phyloP scores from a whole-genome alignment of 2,113 vertebrate genomes.

The Actenoides hombroni region DNA sequence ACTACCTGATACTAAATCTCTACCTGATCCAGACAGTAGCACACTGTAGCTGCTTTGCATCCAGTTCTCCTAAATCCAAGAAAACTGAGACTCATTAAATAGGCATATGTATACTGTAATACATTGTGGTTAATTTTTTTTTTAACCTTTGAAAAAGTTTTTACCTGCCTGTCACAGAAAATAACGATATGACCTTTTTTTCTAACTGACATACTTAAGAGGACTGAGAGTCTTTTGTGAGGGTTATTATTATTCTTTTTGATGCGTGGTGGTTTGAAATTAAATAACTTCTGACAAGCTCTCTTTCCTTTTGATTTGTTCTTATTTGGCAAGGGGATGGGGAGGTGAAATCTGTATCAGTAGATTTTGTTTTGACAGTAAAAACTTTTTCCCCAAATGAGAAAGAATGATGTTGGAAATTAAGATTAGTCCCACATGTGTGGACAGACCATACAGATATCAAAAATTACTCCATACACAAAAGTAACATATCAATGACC shows the following conservation, averaged over 20 bases:
- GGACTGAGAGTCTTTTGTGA: background rate
- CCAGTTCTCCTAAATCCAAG: background rate
- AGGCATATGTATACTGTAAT: background rate
- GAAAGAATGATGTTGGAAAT: conserved; percentile 5
- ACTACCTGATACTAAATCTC: background rate
- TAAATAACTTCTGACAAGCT: background rate
- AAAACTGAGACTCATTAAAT: background rate
- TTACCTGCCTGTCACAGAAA: background rate
- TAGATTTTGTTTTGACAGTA: background rate
- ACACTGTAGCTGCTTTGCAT: background rate
- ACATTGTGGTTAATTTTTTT: background rate
- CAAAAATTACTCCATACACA: background rate
- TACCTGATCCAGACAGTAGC: background rate
- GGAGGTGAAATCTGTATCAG: background rate
- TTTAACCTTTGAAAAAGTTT: background rate
- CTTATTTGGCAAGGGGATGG: background rate
- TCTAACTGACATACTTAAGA: background rate
- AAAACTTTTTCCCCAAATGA: background rate
- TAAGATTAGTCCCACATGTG: background rate
- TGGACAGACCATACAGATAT: background rate
- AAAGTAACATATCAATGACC: background rate
- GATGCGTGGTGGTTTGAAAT: background rate
- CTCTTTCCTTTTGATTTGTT: background rate
- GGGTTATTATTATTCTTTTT: background rate
- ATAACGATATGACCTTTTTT: background rate